A percentile compares a stretch with the other conserved stretches of the same genome.
Conservation (phyloP, 2,888 invertebrate species). For the Dasypogon diadema region DNA sequence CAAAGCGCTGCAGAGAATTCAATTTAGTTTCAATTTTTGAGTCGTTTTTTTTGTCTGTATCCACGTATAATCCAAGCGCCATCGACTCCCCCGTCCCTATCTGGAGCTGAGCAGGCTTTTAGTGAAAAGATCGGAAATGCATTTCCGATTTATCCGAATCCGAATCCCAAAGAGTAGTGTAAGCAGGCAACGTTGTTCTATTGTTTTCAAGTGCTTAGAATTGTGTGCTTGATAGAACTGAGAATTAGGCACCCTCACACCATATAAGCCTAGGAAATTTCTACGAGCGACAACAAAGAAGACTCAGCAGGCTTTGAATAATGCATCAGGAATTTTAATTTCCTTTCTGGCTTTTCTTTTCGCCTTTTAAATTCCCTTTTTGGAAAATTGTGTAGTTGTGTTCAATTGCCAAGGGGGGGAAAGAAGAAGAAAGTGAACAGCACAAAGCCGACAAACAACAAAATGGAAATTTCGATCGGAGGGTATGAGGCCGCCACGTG, state of each 20-base stretch:
- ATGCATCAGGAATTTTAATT: slow-evolving; percentile 36
- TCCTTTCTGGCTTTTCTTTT: slow-evolving; percentile 6
- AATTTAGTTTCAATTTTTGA: slow-evolving; percentile 17
- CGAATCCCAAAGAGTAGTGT: not conserved
- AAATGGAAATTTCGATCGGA: not conserved
- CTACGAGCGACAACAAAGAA: slow-evolving; percentile 2
- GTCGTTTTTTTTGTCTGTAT: not conserved
- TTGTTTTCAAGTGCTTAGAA: not conserved
- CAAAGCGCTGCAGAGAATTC: slow-evolving; percentile 10
- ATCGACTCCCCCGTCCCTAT: not conserved
- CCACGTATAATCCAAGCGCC: slow-evolving; percentile 5
- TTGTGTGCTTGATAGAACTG: slow-evolving; percentile 5
- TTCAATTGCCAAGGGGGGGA: not conserved
- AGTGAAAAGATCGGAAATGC: slow-evolving; percentile 11
- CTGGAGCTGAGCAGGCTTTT: not conserved
- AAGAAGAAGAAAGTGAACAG: slow-evolving; percentile 12
- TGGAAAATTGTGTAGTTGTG: slow-evolving; percentile 1
- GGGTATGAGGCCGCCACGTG: not conserved
- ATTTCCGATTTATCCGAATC: slow-evolving; percentile 12
- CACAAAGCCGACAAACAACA: not conserved
- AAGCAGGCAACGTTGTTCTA: not conserved
- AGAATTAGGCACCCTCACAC: slow-evolving; percentile 15
- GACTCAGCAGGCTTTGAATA: slow-evolving; percentile 8
- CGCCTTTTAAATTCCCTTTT: slow-evolving; percentile 1
- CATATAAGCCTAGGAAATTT: not conserved